phyloP scores from a whole-genome alignment of 2,113 vertebrate species.

The Dasyornis broadbenti region DNA sequence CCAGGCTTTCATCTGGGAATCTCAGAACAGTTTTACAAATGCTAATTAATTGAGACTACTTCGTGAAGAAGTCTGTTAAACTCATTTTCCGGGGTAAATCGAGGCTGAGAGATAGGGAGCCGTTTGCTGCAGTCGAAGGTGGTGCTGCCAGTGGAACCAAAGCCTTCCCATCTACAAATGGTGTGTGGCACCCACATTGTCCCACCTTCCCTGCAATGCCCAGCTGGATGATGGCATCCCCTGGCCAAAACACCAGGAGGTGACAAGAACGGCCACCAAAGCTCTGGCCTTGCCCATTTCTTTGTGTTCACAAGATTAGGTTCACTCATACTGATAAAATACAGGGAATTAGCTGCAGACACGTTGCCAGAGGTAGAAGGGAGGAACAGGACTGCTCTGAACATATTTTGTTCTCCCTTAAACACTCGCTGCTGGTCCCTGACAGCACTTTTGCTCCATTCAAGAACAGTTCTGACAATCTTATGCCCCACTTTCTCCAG shows the following conservation, averaged over 20 bases:
- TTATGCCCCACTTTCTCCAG: neutral
- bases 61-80: conserved; percentile 19
- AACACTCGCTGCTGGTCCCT: neutral
- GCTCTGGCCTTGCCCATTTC: neutral
- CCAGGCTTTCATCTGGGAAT: conserved; percentile 52
- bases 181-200: fast-evolving
- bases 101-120: neutral
- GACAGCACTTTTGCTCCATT: neutral
- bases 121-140: neutral
- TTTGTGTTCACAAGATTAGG: neutral
- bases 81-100: conserved; percentile 50
- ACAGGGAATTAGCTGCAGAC: neutral
- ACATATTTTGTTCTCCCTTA: neutral
- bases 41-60: conserved; percentile 59
- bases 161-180: neutral
- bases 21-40: conserved; percentile 40
- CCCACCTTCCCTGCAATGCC: neutral
- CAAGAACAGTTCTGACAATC: neutral
- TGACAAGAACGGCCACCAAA: neutral
- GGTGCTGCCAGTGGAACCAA: neutral
- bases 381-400: neutral
- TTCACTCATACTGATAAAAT: neutral
- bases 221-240: neutral
- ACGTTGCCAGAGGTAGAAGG: neutral
- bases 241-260: neutral